Evolutionary conservation across 2,888 invertebrate species (phyloP).

Genomic region (Lysandra coridon): DNA sequence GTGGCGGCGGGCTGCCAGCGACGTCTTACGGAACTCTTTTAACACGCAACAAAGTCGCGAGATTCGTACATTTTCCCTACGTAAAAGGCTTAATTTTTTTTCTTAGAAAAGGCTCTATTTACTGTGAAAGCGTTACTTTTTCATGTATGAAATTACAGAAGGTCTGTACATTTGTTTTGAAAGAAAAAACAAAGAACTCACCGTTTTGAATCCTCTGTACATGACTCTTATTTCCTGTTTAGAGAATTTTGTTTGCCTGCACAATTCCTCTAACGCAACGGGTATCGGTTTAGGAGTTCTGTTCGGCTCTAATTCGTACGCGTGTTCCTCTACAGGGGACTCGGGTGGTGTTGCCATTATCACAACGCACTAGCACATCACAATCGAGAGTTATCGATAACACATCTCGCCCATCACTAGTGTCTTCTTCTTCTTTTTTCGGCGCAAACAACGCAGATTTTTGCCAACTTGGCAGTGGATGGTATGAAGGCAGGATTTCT

Average conservation of each 20-base stretch:
- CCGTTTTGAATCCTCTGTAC: conserved; percentile 98
- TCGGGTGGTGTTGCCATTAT: conserved; percentile 92
- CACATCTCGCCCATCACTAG: conserved; percentile 22
- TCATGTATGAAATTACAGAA: too few species aligned
- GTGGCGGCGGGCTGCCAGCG: neutral
- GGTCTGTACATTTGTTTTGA: too few species aligned
- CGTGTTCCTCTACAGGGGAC: conserved; percentile 91
- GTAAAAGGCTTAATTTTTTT: too few species aligned
- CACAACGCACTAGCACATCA: conserved; percentile 31
- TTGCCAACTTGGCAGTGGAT: conserved; percentile 43
- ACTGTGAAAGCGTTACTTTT: too few species aligned
- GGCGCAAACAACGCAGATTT: conserved; percentile 1
- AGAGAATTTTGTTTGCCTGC: conserved; percentile 96
- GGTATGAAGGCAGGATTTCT: conserved; percentile 56
- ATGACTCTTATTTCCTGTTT: conserved; percentile 97
- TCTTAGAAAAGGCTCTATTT: too few species aligned
- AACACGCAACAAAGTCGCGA: too few species aligned
- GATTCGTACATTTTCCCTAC: too few species aligned
- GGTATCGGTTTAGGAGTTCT: conserved; percentile 90
- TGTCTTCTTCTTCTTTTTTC: conserved; percentile 21
- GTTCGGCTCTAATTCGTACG: conserved; percentile 91
- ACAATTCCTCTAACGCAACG: conserved; percentile 93
- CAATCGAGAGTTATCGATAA: conserved; percentile 19
- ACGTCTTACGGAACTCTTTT: neutral
- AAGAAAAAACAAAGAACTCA: conserved; percentile 61